Evolutionary conservation across 2,888 invertebrate genomes (phyloP).

Genomic region (Myopa tessellatipennis): DNA sequence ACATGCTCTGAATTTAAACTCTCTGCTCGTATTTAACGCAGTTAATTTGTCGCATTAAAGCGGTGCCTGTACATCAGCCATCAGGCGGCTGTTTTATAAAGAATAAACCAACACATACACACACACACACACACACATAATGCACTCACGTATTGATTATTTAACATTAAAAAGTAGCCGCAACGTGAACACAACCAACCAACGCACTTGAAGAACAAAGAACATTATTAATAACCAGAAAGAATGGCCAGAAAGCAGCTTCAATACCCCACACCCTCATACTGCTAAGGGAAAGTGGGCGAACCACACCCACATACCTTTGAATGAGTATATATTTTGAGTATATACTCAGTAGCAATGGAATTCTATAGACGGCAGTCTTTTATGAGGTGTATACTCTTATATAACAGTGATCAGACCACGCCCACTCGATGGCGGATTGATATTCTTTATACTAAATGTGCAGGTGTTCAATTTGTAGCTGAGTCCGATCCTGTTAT

Average conservation of each 20-base stretch:
- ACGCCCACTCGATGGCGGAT: too few species aligned
- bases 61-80: slow-evolving; percentile 29
- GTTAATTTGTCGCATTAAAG: slow-evolving; percentile 54
- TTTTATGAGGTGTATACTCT: too few species aligned
- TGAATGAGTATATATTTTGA: too few species aligned
- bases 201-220: background rate
- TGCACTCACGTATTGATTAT: slow-evolving; percentile 28
- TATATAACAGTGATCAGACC: too few species aligned
- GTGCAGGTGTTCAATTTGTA: too few species aligned
- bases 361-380: too few species aligned
- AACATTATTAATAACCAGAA: slow-evolving; percentile 1
- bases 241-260: too few species aligned
- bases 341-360: too few species aligned
- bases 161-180: slow-evolving; percentile 25
- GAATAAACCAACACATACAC: slow-evolving; percentile 3
- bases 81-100: slow-evolving; percentile 20
- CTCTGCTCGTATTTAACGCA: slow-evolving; percentile 52
- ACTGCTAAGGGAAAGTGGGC: background rate
- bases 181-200: background rate
- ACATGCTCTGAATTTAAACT: slow-evolving; percentile 16
- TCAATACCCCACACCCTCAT: background rate
- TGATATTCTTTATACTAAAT: too few species aligned
- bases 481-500: too few species aligned
- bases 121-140: slow-evolving; percentile 1
- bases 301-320: too few species aligned